Percentiles rank a stretch among this genome's conserved stretches.
Conservation (phyloP, 2,797 vertebrate species). For the Apogon talboti region DNA sequence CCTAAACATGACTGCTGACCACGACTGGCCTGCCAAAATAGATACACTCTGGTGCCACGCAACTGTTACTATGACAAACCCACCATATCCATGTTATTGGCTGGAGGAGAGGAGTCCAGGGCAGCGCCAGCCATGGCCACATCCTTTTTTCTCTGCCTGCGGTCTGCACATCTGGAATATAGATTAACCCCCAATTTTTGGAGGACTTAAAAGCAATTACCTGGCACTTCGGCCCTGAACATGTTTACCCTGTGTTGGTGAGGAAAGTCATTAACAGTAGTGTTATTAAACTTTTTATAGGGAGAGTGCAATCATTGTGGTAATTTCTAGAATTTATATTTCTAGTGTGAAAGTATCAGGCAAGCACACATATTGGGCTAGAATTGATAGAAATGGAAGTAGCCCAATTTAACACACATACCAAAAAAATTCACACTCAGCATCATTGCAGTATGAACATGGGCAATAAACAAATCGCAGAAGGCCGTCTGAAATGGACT, state of each 20-base stretch:
- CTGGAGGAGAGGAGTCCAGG: conserved; percentile 17
- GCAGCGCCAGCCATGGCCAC: conserved; percentile 8
- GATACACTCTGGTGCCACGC: conserved; percentile 39
- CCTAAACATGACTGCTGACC: conserved; percentile 62
- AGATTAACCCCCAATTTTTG: conserved; percentile 58
- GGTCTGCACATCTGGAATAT: conserved; percentile 55
- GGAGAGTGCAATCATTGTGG: conserved; percentile 2
- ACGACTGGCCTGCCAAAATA: conserved; percentile 61
- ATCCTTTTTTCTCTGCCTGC: conserved; percentile 25
- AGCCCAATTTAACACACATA: too few relatives aligned
- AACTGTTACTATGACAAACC: conserved; percentile 50
- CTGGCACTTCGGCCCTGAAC: conserved; percentile 28
- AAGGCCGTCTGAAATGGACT: too few relatives aligned
- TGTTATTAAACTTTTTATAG: conserved; percentile 12
- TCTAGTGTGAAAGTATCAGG: conserved; percentile 9
- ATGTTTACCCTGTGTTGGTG: conserved; percentile 23
- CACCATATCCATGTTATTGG: conserved; percentile 53
- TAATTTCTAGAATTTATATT: not conserved
- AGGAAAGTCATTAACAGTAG: conserved; percentile 5
- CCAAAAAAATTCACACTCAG: too few relatives aligned
- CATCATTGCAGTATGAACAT: too few relatives aligned
- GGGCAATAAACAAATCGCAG: too few relatives aligned
- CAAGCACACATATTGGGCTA: too few relatives aligned
- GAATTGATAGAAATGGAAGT: too few relatives aligned
- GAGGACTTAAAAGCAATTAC: conserved; percentile 62